Evolutionary conservation across 2,797 vertebrate species (phyloP), one percentile per base, ranked within the genome.

Genomic region (Synaphobranchus kaupii): DNA sequence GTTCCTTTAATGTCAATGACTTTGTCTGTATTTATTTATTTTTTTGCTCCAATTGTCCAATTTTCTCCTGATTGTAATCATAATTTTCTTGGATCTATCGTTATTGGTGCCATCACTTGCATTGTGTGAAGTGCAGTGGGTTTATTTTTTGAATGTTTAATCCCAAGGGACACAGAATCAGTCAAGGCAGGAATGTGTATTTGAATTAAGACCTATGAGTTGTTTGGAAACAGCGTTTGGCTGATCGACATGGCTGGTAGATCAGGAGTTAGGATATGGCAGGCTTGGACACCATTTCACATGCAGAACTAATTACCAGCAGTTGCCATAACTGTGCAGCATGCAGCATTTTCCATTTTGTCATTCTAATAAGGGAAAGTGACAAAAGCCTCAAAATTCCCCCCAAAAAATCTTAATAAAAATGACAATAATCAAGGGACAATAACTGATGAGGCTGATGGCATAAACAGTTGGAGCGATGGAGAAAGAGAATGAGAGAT

Each of bases 401-500:
- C 25, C 48, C 17, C 83, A 87, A 54, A 81, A 54, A 71, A 56
- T 28, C 50, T 10, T 76, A 52, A 87, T 28, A 87, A 78, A 39
- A 58, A 28, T 71, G 17, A 71, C 60, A 71, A 85, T 71, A 71
- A 52, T 48, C n/a, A 25, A 86, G 73, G 50, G n/a, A 28, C 68
- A 28, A 31, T 73, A 85, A 73, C 52, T 50, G 84, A 54, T 47
- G 73, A 31, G 48, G 68, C 56, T 80, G 85, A 56, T 78, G 44
- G 48, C 15, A 20, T 31, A 31, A 50, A 78, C 66, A 48, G 28
- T 22, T 28, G 34, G 28, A n/a, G 50, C 54, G 50, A 39, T 56
- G 71, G 34, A 44, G 28, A 52, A 52, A 86, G 73, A 85, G 73
- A 82, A 73, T 68, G 56, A 85, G 73, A 85, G 84, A 85, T 63